A percentile compares a stretch with the other conserved stretches of the same genome.
These are phyloP conservation scores for Penaeus indicus DNA, from an alignment of 1,140 invertebrate species.

Conservation along the genomic window DNA sequence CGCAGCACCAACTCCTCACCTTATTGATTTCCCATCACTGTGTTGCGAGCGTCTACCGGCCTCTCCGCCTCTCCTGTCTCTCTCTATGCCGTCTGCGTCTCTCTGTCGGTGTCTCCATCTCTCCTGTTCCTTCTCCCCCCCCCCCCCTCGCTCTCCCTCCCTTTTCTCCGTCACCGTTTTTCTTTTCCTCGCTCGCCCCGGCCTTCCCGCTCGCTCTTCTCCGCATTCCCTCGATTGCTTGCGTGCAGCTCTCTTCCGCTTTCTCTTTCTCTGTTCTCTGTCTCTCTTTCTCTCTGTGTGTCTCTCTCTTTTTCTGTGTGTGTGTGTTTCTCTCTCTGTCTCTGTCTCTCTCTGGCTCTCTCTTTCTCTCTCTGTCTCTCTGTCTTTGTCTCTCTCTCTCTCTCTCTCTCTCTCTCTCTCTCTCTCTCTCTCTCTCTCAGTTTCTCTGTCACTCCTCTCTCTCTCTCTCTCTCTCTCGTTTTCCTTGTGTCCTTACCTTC, in stretches of 20 bases:
- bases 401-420: slow-evolving; percentile 4
- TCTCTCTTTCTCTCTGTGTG: not conserved
- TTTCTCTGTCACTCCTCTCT: not conserved
- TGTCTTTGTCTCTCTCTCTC: not conserved
- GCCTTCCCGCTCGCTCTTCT: not conserved
- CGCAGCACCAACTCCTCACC: not conserved
- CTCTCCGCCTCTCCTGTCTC: not conserved
- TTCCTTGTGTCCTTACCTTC: not conserved
- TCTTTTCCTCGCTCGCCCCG: not conserved
- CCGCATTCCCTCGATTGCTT: not conserved
- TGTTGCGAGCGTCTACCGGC: slow-evolving; percentile 12
- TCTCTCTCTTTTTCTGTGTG: not conserved
- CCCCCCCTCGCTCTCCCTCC: not conserved
- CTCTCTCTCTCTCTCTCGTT: not conserved
- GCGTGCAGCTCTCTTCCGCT: not conserved
- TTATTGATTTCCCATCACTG: slow-evolving; percentile 31
- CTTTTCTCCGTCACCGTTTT: not conserved
- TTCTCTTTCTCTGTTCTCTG: not conserved
- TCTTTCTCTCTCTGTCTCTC: not conserved
- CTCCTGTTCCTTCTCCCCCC: not conserved
- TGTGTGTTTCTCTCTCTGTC: too few species aligned
- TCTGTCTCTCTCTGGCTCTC: not conserved
- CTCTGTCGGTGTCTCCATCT: not conserved
- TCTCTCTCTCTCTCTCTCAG: slow-evolving; percentile 22
- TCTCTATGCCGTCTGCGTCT: not conserved